Evolutionary conservation across 2,797 vertebrate species (phyloP).

Genomic region (Sebastes variabilis): DNA sequence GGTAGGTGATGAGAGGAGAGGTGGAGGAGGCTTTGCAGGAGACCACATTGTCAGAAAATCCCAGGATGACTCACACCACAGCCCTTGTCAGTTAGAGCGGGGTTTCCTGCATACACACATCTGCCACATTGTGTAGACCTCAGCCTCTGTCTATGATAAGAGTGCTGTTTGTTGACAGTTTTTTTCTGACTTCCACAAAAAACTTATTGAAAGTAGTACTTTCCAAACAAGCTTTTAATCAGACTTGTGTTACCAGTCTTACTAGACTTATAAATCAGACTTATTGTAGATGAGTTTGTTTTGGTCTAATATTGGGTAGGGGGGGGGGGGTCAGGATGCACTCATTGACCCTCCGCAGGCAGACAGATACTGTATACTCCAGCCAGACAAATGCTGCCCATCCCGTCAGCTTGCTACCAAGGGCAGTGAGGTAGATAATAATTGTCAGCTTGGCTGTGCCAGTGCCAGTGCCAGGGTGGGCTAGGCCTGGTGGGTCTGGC

Average conservation of each 20-base stretch:
- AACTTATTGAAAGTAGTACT: background rate
- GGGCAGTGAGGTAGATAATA: conserved; percentile 77
- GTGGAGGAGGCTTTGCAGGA: conserved; percentile 37
- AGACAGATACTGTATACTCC: conserved; percentile 29
- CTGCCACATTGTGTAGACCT: conserved; percentile 21
- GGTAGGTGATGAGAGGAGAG: conserved; percentile 36
- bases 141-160: background rate
- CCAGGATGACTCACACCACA: conserved; percentile 63
- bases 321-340: background rate
- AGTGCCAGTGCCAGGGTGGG: conserved; percentile 67
- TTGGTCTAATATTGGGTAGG: background rate
- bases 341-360: conserved; percentile 52
- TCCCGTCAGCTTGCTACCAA: conserved; percentile 78
- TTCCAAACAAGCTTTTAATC: background rate
- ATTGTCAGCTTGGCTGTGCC: conserved; percentile 66
- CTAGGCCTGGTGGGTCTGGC: conserved; percentile 61
- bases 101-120: conserved; percentile 51
- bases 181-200: background rate
- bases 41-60: conserved; percentile 55
- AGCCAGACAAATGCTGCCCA: conserved; percentile 71
- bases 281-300: background rate
- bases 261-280: background rate
- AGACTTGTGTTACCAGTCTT: background rate
- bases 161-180: conserved; percentile 1
- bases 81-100: conserved; percentile 40